Base-by-base conservation (phyloP, 2,113 vertebrate genomes). In the Myrmecophaga tridactyla region DNA sequence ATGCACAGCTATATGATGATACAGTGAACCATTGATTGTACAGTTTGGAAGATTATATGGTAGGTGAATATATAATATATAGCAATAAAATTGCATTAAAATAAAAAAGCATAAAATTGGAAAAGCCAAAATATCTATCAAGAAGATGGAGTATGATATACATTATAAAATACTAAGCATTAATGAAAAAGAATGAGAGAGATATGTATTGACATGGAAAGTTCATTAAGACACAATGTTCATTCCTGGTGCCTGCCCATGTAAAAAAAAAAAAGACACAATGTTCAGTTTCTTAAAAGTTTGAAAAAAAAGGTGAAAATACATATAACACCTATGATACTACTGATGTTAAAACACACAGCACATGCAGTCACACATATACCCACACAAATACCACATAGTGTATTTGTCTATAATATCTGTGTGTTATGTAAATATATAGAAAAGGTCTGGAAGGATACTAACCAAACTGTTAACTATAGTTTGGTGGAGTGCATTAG, bases 401-500 rank as follows among this genome's bases (percentile, higher is more conserved):
- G 72, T 94, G 65, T 81, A 89, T 91, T 95, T 87, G 89, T 85
- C 4, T 51, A 90, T 85, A 89, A 72, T 91, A 63, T 41, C 51
- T 72, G 53, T 96, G 94, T 96, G 72, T 94, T 67, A 89, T 84
- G 92, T 36, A 95, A 85, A 75, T 94, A 92, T 83, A 70, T 15
- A 92, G 82, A 63, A 87, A 82, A 78, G 85, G 58, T 91, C 88
- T 93, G 63, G 31, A 93, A 92, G 96, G 73, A 80, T 90, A 88
- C 82, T 94, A 95, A 89, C 92, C 89, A 94, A 96, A 89, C 93
- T 83, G 86, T 90, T 86, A 86, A 89, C 65, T 76, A 84, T 95
- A 87, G 94, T 94, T 92, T 92, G 94, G 85, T 65, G 88, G 85
- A 43, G 69, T 94, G 92, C 76, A 43, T 96, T 94, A 96, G 95